phyloP scores from a whole-genome alignment of 2,797 vertebrate genomes.

The Smutsia gigantea region DNA sequence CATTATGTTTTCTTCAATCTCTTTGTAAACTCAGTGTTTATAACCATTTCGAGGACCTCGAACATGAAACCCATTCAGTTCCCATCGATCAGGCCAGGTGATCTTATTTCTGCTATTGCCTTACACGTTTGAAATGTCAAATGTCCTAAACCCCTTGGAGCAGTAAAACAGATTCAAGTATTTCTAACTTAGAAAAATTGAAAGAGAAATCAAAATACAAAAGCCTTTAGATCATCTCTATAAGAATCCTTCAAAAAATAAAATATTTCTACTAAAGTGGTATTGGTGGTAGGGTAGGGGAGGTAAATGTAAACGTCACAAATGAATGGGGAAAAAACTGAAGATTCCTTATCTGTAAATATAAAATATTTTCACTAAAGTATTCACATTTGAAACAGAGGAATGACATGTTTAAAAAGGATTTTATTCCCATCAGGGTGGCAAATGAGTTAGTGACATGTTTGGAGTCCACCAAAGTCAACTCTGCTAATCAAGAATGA shows the following conservation, averaged over 20 bases:
- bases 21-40: not conserved
- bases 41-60: not conserved
- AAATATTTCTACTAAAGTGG: not conserved
- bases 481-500: not conserved
- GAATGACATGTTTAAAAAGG: not conserved
- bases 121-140: not conserved
- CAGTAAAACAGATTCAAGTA: not conserved
- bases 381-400: constrained; percentile 12
- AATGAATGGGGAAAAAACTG: not conserved
- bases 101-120: not conserved
- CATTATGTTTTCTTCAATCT: not conserved
- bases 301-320: not conserved
- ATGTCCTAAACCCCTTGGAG: not conserved
- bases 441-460: not conserved
- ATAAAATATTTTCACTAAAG: not conserved
- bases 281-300: accelerated
- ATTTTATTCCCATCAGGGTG: not conserved
- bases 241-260: constrained; percentile 41
- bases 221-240: not conserved
- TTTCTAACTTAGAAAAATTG: constrained; percentile 18
- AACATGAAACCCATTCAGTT: not conserved
- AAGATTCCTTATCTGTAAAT: constrained; percentile 1
- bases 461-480: not conserved
- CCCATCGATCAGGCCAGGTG: not conserved
- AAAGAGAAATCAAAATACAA: not conserved